Evolutionary conservation across 2,113 vertebrate genomes (phyloP).

Genomic region (Struthidea cinerea): DNA sequence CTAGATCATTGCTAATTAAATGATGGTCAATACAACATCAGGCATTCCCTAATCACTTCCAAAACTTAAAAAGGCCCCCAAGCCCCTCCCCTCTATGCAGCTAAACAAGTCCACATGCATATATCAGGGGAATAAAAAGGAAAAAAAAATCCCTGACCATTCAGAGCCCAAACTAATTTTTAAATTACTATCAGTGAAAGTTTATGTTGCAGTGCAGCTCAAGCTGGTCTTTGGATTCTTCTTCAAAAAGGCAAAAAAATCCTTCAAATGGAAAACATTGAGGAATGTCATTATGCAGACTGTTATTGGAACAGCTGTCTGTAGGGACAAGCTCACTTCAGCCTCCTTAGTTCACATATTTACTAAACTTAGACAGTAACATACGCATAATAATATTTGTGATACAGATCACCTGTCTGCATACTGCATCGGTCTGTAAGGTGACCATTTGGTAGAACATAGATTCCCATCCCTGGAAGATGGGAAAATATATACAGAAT

Average conservation of each 20-base stretch:
- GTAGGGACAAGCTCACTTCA: not conserved
- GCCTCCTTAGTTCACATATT: not conserved
- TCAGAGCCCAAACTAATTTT: not conserved
- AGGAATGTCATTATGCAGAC: not conserved
- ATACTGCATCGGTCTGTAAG: not conserved
- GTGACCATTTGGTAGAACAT: not conserved
- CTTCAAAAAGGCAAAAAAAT: not conserved
- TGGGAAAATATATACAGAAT: not conserved
- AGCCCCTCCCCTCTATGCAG: not conserved
- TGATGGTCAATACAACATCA: not conserved
- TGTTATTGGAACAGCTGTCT: not conserved
- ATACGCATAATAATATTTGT: not conserved
- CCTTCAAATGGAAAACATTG: not conserved
- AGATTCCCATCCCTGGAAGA: not conserved
- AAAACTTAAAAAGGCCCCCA: not conserved
- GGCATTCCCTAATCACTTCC: not conserved
- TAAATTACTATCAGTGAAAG: not conserved
- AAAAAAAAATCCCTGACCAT: not conserved
- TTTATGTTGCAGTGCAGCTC: not conserved
- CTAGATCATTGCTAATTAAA: not conserved
- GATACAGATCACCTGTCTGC: not conserved
- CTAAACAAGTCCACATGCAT: not conserved
- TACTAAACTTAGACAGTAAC: not conserved
- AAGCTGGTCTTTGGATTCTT: not conserved
- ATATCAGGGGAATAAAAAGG: not conserved